Evolutionary conservation across 1,140 invertebrate species (phyloP), one percentile per base, ranked within the genome.

Genomic region (Drosophila punjabiensis): DNA sequence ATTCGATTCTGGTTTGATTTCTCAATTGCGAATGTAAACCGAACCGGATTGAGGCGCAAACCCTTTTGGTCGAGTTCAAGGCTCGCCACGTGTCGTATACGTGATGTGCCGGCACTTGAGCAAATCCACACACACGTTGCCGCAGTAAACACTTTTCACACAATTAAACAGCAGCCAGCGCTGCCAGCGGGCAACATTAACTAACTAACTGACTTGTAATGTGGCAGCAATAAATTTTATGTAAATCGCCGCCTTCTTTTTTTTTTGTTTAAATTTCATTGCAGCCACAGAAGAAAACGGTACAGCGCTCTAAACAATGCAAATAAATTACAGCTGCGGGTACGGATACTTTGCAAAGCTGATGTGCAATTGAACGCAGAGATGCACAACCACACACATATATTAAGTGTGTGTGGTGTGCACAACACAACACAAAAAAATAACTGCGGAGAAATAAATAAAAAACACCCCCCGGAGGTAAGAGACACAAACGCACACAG

Each of bases 221-320:
- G 86, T 90, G 86, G 86, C 86, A 90, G 86, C 86, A 76, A 90
- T 90, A 90, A 90, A 90, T 90, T 90, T 85, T 85, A 90, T 90
- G 82, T 90, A 90, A 90, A 90, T 90, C 87, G 82, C 77, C 75
- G 81, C 68, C 61, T 82, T 66, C 69, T 56, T 55, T 56, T 33
- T 55, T 37, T 56, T 56, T 11, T 39, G 41, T 45, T 24, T 74
- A 74, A 75, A 47, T 43, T 58, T 56, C 61, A 65, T 61, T 69
- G 69, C 62, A 79, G 73, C 68, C 64, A 67, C 53, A 70, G 78
- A 81, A 81, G 85, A 84, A 88, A 88, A 89, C 81, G 81, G 69
- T 89, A 70, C 78, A 75, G 50, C 58, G 81, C 50, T 90, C 50
- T 90, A 82, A 90, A 90, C 86, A 90, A 90, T 90, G 87, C 86